Conservation (phyloP, 2,888 invertebrate genomes). For the Spialia ferax region DNA sequence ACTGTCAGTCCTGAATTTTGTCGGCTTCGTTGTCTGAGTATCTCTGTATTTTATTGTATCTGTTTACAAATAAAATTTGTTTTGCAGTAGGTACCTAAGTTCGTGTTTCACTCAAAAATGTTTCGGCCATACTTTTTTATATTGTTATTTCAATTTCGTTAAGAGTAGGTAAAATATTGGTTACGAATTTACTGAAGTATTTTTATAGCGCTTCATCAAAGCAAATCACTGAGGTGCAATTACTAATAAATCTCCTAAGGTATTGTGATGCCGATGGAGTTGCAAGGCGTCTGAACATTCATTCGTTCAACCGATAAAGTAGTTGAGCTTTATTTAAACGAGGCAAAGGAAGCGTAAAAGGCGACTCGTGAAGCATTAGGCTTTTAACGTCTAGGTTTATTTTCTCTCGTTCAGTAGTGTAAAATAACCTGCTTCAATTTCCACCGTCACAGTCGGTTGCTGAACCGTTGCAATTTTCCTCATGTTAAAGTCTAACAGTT, state of each 20-base stretch:
- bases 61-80: neutral
- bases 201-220: neutral
- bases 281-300: neutral
- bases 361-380: conserved; percentile 8
- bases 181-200: neutral
- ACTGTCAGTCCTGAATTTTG: neutral
- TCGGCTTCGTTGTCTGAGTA: neutral
- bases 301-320: conserved; percentile 1
- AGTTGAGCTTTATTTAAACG: conserved; percentile 9
- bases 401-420: neutral
- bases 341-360: conserved; percentile 2
- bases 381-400: conserved; percentile 9
- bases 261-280: neutral
- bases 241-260: neutral
- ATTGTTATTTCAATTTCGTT: neutral
- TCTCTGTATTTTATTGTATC: neutral
- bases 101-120: neutral
- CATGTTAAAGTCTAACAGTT: too few species aligned
- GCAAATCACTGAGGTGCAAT: conserved; percentile 4
- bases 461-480: neutral
- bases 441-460: neutral
- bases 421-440: neutral
- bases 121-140: neutral
- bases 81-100: neutral
- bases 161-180: too few species aligned